Evolutionary conservation across 2,797 vertebrate genomes (phyloP).

Genomic region (Pangasius sanitwongsei): DNA sequence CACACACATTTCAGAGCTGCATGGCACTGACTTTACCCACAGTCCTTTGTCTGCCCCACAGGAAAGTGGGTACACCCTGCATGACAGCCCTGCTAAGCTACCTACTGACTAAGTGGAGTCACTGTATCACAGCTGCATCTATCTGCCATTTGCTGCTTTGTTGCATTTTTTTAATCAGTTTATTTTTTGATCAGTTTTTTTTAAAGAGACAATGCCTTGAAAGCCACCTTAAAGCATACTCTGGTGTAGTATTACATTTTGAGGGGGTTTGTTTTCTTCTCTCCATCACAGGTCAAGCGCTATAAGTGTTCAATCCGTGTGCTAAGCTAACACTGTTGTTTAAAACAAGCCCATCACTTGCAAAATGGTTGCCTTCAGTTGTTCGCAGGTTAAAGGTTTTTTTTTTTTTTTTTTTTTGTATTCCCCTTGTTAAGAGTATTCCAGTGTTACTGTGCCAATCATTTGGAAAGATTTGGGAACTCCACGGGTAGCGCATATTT

Average conservation of each 20-base stretch:
- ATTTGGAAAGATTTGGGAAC: slow-evolving; percentile 44
- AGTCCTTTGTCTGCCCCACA: slow-evolving; percentile 61
- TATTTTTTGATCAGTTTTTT: slow-evolving; percentile 63
- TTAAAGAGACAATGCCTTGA: slow-evolving; percentile 61
- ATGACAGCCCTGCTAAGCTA: slow-evolving; percentile 90
- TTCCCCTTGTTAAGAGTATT: slow-evolving; percentile 52
- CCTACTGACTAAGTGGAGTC: slow-evolving; percentile 90
- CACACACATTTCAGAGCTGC: slow-evolving; percentile 91
- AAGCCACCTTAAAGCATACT: slow-evolving; percentile 70
- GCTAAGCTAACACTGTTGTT: slow-evolving; percentile 55
- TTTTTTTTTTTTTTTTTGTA: slow-evolving; percentile 42
- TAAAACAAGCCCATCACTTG: slow-evolving; percentile 56
- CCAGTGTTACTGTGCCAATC: slow-evolving; percentile 68
- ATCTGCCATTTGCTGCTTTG: slow-evolving; percentile 90
- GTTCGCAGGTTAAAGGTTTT: slow-evolving; percentile 45
- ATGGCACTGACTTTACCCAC: slow-evolving; percentile 85
- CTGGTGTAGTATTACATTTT: slow-evolving; percentile 63
- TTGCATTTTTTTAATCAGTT: slow-evolving; percentile 74
- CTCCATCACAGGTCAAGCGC: slow-evolving; percentile 70
- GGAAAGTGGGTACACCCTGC: slow-evolving; percentile 57
- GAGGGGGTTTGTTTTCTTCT: slow-evolving; percentile 70
- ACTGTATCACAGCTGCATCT: slow-evolving; percentile 90
- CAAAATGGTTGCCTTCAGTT: slow-evolving; percentile 60
- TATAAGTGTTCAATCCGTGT: slow-evolving; percentile 58
- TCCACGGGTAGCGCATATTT: slow-evolving; percentile 35